Evolutionary conservation across 2,797 vertebrate genomes (phyloP).

Genomic region (Microctenopoma stevenorrisi): DNA sequence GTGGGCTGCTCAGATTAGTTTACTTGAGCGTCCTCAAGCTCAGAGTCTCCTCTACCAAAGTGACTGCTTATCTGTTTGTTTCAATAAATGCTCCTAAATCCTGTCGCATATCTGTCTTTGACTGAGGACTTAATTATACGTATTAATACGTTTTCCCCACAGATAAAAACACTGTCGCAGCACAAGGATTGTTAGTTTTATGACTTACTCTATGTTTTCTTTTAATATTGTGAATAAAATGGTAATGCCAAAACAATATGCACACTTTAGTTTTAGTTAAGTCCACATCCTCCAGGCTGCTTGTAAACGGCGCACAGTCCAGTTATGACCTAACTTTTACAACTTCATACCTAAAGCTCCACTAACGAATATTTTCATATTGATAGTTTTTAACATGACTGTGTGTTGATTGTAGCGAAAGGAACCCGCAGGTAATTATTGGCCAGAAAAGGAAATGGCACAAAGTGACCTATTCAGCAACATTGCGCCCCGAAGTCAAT

Average conservation of each 20-base stretch:
- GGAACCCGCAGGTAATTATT: no score
- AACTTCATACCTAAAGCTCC: no score
- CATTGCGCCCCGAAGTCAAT: slow-evolving; percentile 32
- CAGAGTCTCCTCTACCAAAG: slow-evolving; percentile 23
- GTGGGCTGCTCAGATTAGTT: slow-evolving; percentile 29
- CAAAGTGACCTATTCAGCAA: slow-evolving; percentile 2
- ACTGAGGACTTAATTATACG: slow-evolving; percentile 21
- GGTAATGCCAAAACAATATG: not conserved
- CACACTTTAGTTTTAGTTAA: not conserved
- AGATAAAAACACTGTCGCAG: slow-evolving; percentile 12
- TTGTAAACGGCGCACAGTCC: not conserved
- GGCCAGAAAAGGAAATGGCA: not conserved
- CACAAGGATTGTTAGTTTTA: slow-evolving; percentile 3
- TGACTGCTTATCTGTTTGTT: slow-evolving; percentile 21
- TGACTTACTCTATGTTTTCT: not conserved
- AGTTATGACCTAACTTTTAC: not conserved
- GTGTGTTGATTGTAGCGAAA: no score
- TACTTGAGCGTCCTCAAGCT: slow-evolving; percentile 32
- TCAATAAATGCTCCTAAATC: slow-evolving; percentile 23
- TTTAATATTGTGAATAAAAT: not conserved
- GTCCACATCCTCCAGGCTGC: not conserved
- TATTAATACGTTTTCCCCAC: slow-evolving; percentile 26
- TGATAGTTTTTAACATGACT: no score
- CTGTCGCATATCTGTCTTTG: slow-evolving; percentile 28
- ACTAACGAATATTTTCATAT: no score